phyloP scores from a whole-genome alignment of 1,140 invertebrate genomes.

The Ectropis grisescens region DNA sequence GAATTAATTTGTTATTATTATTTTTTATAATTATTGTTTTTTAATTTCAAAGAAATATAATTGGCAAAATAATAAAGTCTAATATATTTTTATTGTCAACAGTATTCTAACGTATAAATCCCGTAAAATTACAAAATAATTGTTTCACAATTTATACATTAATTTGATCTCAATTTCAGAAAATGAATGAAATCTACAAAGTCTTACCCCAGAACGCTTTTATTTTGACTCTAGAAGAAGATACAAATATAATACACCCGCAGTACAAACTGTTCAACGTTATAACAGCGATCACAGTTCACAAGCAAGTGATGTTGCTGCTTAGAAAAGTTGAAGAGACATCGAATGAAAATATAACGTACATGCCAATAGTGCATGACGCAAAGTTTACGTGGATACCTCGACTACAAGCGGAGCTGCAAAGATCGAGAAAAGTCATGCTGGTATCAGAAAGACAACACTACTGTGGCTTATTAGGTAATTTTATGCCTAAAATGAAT shows the following conservation, averaged over 20 bases:
- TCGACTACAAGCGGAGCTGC: conserved; percentile 9
- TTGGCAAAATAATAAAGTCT: no score
- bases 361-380: conserved; percentile 12
- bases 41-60: no score
- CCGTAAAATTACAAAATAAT: no score
- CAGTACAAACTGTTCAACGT: conserved; percentile 5
- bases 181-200: conserved; percentile 7
- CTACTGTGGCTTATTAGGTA: conserved; percentile 15
- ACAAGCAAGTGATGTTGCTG: conserved; percentile 10
- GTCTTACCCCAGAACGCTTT: conserved; percentile 6
- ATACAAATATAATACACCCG: conserved; percentile 6
- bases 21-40: no score
- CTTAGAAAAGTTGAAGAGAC: conserved; percentile 2
- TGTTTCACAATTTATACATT: no score
- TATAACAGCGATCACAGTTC: conserved; percentile 2
- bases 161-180: no score
- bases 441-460: conserved; percentile 19
- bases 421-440: conserved; percentile 9
- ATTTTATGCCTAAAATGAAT: no score
- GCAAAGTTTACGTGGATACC: conserved; percentile 15
- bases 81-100: no score
- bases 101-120: no score
- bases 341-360: conserved; percentile 5
- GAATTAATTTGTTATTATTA: no score
- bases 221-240: conserved; percentile 11